A percentile compares a stretch with the other conserved stretches of the same genome.
Conservation (phyloP, 2,113 vertebrate genomes). For the Chaenogobius annularis region DNA sequence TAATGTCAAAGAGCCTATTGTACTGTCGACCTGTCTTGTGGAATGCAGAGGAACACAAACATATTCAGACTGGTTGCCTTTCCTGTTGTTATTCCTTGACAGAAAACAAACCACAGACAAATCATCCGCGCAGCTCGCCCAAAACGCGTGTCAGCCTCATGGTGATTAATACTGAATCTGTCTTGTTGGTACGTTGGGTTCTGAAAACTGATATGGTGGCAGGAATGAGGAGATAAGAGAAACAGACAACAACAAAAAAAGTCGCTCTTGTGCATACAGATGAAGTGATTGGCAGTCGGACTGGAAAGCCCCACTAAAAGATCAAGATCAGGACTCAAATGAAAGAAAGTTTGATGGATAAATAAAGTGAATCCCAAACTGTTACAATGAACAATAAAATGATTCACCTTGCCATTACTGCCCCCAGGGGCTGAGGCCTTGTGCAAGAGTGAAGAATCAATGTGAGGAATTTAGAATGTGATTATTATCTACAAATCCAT, state of each 20-base stretch:
- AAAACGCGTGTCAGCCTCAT: slow-evolving; percentile 40
- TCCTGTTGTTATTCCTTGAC: slow-evolving; percentile 32
- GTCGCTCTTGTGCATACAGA: slow-evolving; percentile 13
- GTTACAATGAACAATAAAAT: too few species aligned
- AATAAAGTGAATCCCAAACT: not conserved
- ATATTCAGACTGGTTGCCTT: slow-evolving; percentile 10
- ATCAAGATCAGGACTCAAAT: slow-evolving; percentile 47
- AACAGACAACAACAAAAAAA: slow-evolving; percentile 10
- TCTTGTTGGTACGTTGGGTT: slow-evolving; percentile 35
- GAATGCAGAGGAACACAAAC: slow-evolving; percentile 30
- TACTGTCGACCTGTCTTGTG: slow-evolving; percentile 18
- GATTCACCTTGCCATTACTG: slow-evolving; percentile 3
- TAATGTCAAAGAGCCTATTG: slow-evolving; percentile 11
- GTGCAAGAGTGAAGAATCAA: not conserved
- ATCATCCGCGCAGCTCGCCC: slow-evolving; percentile 44
- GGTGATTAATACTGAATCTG: slow-evolving; percentile 53
- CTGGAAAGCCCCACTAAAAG: slow-evolving; percentile 9
- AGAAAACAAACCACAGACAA: slow-evolving; percentile 55
- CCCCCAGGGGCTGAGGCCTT: not conserved
- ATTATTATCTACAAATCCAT: not conserved
- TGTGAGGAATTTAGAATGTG: not conserved
- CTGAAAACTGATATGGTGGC: slow-evolving; percentile 36
- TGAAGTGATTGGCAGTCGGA: slow-evolving; percentile 37
- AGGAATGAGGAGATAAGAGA: slow-evolving; percentile 30
- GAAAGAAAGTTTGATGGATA: not conserved